Percentiles rank a stretch among this genome's conserved stretches.
These are phyloP conservation scores for Aythya fuligula DNA, from an alignment of 2,797 vertebrate genomes.

Conservation along the genomic window DNA sequence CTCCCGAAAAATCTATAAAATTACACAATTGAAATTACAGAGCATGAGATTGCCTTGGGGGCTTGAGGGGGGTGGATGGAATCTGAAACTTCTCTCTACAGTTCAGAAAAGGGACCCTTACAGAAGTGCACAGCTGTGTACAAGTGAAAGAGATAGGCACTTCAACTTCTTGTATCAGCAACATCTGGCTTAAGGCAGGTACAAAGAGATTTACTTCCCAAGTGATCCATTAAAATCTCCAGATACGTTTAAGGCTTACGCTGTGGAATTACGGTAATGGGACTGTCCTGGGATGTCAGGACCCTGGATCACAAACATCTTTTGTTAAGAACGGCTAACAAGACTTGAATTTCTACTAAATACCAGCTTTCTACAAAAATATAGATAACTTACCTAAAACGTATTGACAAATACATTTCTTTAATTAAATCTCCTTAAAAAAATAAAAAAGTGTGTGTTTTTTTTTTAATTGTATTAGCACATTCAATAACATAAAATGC, in stretches of 20 bases:
- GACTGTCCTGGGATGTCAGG: slow-evolving; percentile 25
- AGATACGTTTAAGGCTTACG: slow-evolving; percentile 2
- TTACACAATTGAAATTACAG: neutral
- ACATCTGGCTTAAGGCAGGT: slow-evolving; percentile 60
- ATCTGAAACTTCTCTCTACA: slow-evolving; percentile 2
- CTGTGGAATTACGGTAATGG: slow-evolving; percentile 51
- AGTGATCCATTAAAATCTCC: slow-evolving; percentile 53
- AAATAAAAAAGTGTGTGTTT: neutral
- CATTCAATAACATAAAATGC: neutral
- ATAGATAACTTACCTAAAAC: slow-evolving; percentile 49
- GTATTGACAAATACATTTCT: slow-evolving; percentile 22
- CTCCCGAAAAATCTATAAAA: slow-evolving; percentile 26
- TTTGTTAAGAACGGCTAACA: slow-evolving; percentile 35
- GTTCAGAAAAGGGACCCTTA: neutral
- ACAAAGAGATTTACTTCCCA: slow-evolving; percentile 54
- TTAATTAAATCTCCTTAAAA: neutral
- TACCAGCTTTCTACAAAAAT: slow-evolving; percentile 47
- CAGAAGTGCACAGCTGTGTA: slow-evolving; percentile 25
- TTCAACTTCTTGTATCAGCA: slow-evolving; percentile 39
- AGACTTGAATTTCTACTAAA: slow-evolving; percentile 46
- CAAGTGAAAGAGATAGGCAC: slow-evolving; percentile 48
- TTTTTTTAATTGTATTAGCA: neutral
- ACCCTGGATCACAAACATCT: slow-evolving; percentile 25
- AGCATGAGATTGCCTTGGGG: neutral
- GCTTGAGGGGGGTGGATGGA: neutral